Evolutionary conservation across 2,797 vertebrate genomes (phyloP), one percentile per base, ranked within the genome.

Genomic region (Dipus sagitta): DNA sequence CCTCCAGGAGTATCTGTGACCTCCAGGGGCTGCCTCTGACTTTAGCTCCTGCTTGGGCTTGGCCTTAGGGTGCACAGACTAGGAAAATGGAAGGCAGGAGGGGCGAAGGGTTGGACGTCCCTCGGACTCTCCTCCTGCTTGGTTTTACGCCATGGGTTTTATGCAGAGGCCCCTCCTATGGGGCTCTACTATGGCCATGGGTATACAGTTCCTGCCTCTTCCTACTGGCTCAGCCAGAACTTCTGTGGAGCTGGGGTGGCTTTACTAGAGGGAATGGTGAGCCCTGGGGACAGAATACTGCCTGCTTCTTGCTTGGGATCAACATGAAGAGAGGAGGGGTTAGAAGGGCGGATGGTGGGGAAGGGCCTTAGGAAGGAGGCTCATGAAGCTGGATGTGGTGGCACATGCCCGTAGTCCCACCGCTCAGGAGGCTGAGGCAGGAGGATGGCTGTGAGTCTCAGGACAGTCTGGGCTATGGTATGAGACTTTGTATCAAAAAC

Each of bases 111-210:
- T 30, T 20, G 17, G 58, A 11, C 0, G 2, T 8, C 9, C 42
- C 15, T 21, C 4, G 26, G 64, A 26, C 26, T 47, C 26, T 9
- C 34, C 65, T 34, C 14, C 23, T 13, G 34, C 21, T n/a, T 65
- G 30, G 77, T 2, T 60, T 1, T 10, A 14, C 34, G 3, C 81
- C 60, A 21, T 23, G 6, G 34, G 74, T 77, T 7, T 52, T 32
- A 7, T 5, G 0, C 1, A 20, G 23, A 32, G 78, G 26, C 3
- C 5, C 3, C 28, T 64, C 15, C 0, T 47, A 47, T 47, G 11
- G 47, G 9, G 47, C 47, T 47, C 8, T 47, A 0, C 15, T 28
- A 18, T 15, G 60, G 86, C 18, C 32, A 4, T 3, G 54, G 54
- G 13, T 14, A 7, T 2, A 2, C 4, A 21, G 20, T 14, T 38